Conservation (phyloP, 2,113 vertebrate species). For the Bubalus kerabau region DNA sequence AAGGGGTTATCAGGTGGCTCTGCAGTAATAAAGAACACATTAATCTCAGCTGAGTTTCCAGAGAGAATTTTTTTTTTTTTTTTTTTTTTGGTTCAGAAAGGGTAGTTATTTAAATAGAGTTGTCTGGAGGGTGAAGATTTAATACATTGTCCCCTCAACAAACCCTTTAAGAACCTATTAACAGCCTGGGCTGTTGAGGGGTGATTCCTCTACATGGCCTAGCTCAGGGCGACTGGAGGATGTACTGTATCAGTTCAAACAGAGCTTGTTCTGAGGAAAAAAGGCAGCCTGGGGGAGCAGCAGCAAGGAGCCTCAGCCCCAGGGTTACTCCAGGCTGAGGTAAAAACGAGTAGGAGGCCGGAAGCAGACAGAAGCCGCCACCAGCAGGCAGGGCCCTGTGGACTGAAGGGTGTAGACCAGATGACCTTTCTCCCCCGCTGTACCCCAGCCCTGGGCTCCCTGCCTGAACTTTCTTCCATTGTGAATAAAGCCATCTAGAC, state of each 20-base stretch:
- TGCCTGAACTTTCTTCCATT: background rate
- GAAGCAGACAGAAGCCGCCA: background rate
- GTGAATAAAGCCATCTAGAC: conserved; percentile 29
- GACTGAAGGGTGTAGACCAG: background rate
- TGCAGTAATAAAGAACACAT: conserved; percentile 48
- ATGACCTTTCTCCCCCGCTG: background rate
- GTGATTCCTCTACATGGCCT: background rate
- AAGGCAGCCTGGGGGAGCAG: background rate
- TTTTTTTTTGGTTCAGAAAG: conserved; percentile 45
- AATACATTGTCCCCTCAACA: background rate
- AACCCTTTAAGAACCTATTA: background rate
- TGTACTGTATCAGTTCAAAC: background rate
- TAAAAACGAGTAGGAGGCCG: background rate
- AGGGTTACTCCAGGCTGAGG: background rate
- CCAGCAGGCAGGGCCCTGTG: background rate
- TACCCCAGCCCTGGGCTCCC: background rate
- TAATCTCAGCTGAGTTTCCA: conserved; percentile 59
- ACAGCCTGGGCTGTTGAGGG: background rate
- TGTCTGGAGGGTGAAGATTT: conserved; percentile 20
- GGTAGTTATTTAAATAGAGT: conserved; percentile 50
- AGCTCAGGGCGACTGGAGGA: background rate
- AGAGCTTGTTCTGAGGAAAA: background rate
- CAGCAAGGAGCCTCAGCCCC: background rate
- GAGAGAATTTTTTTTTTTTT: background rate
- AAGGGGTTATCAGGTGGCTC: conserved; percentile 59